Percentiles rank a stretch among this genome's conserved stretches.
phyloP scores from a whole-genome alignment of 2,113 vertebrate species.

The Piaya cayana region DNA sequence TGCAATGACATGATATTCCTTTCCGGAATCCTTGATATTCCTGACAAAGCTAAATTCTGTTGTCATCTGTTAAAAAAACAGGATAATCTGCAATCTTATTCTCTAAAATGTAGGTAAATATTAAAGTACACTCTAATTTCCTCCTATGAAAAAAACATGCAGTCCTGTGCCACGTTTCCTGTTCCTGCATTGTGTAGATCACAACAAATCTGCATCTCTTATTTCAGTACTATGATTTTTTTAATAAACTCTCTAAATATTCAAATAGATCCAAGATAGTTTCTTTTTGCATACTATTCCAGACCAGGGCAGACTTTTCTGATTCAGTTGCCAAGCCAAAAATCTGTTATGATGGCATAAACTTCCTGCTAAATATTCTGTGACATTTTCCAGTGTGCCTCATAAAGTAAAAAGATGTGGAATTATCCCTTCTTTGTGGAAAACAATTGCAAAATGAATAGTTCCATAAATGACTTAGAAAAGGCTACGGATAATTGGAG shows the following conservation, averaged over 20 bases:
- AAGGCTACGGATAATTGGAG: neutral
- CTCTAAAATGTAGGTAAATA: neutral
- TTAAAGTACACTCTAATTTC: neutral
- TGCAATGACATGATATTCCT: neutral
- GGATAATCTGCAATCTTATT: neutral
- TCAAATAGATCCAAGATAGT: neutral
- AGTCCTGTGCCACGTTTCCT: neutral
- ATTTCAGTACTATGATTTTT: neutral
- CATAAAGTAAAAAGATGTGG: accelerated
- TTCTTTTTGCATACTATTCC: neutral
- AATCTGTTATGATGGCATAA: neutral
- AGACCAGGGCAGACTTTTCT: neutral
- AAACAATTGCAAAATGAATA: neutral
- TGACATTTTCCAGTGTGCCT: neutral
- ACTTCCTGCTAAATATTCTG: constrained; percentile 10
- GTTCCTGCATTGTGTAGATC: neutral
- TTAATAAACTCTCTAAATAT: neutral
- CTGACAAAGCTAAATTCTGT: neutral
- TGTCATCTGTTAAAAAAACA: neutral
- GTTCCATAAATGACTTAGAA: neutral
- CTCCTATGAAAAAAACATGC: neutral
- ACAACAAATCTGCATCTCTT: neutral
- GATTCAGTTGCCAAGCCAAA: neutral
- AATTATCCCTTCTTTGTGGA: neutral
- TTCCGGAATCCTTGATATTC: neutral